Conservation (phyloP, 2,888 invertebrate genomes). For the Pseudococcus jackbeardsleyi region DNA sequence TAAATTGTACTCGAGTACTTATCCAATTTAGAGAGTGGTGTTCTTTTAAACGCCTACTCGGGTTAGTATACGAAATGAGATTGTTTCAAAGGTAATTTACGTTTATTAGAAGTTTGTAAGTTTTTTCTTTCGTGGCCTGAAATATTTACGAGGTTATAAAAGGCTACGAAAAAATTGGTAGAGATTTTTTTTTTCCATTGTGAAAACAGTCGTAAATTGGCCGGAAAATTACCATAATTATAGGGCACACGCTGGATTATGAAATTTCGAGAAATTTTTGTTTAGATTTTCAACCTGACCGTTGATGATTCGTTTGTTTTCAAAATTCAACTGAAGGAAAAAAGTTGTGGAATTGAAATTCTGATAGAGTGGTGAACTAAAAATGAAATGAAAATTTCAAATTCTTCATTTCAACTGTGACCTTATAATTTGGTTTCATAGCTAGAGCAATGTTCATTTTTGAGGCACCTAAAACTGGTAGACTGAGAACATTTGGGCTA, state of each 20-base stretch:
- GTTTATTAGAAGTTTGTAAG: not conserved
- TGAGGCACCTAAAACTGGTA: too few relatives aligned
- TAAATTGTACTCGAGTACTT: not conserved
- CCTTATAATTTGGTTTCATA: too few relatives aligned
- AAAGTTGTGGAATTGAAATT: too few relatives aligned
- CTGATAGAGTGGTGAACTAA: too few relatives aligned
- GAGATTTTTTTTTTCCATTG: not conserved
- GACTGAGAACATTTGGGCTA: too few relatives aligned
- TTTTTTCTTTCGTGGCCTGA: not conserved
- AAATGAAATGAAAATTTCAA: too few relatives aligned
- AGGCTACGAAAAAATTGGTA: not conserved
- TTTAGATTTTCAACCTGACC: too few relatives aligned
- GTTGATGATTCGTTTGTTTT: too few relatives aligned
- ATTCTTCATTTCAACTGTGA: too few relatives aligned
- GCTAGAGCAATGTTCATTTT: too few relatives aligned
- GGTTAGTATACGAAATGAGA: not conserved
- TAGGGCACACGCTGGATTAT: not conserved
- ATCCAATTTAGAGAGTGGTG: slow-evolving; percentile 2
- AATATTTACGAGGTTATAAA: not conserved
- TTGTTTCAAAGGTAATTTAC: not conserved
- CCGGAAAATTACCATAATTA: not conserved
- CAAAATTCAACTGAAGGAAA: too few relatives aligned
- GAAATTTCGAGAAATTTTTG: not conserved
- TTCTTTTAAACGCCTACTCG: not conserved
- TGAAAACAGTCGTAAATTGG: not conserved